Percentiles rank a stretch among this genome's conserved stretches.
Conservation (phyloP, 2,888 invertebrate genomes). For the Nesidiocoris tenuis region DNA sequence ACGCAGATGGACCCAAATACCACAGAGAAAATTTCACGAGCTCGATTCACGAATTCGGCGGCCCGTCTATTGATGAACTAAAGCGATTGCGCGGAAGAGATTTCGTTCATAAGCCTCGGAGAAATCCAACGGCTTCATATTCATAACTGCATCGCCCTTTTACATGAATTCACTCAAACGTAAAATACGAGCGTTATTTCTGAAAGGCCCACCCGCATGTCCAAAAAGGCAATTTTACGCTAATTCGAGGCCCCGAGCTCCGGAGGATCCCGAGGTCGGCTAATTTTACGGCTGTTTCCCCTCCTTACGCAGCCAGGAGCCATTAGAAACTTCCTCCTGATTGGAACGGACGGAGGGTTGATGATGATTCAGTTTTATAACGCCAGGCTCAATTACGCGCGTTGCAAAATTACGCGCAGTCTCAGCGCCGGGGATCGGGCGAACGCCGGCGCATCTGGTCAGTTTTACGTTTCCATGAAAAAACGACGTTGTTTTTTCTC, state of each 20-base stretch:
- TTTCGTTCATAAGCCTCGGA: too few species aligned
- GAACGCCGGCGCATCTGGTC: background rate
- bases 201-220: slow-evolving; percentile 20
- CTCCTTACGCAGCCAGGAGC: background rate
- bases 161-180: background rate
- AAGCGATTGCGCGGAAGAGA: too few species aligned
- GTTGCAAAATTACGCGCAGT: background rate
- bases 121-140: too few species aligned
- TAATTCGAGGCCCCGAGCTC: slow-evolving; percentile 11
- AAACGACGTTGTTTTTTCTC: too few species aligned
- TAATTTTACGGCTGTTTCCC: background rate
- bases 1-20: too few species aligned
- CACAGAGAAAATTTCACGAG: too few species aligned
- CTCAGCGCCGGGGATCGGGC: background rate
- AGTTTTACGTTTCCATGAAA: background rate
- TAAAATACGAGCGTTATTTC: background rate
- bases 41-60: too few species aligned
- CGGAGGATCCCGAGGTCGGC: background rate
- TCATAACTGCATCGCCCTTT: background rate
- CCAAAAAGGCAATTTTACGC: slow-evolving; percentile 29
- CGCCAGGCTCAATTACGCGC: background rate
- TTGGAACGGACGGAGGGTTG: background rate
- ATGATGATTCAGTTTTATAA: background rate
- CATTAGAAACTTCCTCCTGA: background rate
- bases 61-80: too few species aligned